A percentile compares a stretch with the other conserved stretches of the same genome.
These are phyloP conservation scores for Heliocidaris tuberculata DNA, from an alignment of 35 echinoderm and acorn worm genomes.

Conservation along the genomic window DNA sequence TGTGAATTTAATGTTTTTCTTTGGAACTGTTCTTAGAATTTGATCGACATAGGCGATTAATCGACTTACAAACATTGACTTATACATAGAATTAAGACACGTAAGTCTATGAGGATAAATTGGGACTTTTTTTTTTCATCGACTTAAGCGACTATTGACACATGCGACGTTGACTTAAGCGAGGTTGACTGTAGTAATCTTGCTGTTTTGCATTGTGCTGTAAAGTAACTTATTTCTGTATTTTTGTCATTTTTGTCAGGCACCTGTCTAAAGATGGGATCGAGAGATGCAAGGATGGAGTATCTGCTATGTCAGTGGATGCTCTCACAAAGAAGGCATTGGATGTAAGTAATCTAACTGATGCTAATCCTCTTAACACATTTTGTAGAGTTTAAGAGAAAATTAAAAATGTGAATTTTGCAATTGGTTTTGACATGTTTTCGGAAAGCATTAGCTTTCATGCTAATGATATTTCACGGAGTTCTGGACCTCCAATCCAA, in stretches of 20 bases:
- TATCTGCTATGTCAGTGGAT: slow-evolving; percentile 63
- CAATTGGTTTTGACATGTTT: not conserved
- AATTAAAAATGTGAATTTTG: not conserved
- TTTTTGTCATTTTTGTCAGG: slow-evolving; percentile 47
- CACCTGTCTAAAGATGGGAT: slow-evolving; percentile 75
- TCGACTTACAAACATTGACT: too few relatives aligned
- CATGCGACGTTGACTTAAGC: too few relatives aligned
- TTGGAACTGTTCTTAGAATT: too few relatives aligned
- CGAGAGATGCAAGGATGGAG: slow-evolving; percentile 74
- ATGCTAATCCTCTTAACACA: too few relatives aligned
- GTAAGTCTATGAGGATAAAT: too few relatives aligned
- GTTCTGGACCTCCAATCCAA: not conserved
- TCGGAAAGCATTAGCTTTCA: not conserved
- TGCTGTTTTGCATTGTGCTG: not conserved
- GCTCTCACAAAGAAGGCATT: slow-evolving; percentile 65
- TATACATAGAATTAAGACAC: too few relatives aligned
- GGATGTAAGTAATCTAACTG: slow-evolving; percentile 57
- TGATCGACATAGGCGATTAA: too few relatives aligned
- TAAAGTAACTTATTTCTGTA: not conserved
- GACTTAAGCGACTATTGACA: too few relatives aligned
- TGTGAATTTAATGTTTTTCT: too few relatives aligned
- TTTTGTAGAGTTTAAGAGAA: too few relatives aligned
- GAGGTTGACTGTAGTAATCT: too few relatives aligned
- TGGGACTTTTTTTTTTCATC: too few relatives aligned
- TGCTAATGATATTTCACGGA: not conserved